phyloP scores from a whole-genome alignment of 2,113 vertebrate species.

The Perca flavescens region DNA sequence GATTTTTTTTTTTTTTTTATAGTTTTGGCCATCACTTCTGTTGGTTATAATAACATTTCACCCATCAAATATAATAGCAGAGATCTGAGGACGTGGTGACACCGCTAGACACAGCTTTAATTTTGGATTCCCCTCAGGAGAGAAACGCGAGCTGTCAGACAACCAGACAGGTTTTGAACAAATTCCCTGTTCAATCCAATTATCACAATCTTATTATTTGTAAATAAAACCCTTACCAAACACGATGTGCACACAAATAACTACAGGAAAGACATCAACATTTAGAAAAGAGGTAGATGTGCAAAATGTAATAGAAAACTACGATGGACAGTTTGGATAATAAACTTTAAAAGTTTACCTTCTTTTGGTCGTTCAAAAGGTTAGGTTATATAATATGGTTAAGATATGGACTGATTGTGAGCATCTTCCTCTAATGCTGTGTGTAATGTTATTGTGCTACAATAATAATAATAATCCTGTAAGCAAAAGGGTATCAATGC shows the following conservation, averaged over 20 bases:
- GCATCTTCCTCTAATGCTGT: not conserved
- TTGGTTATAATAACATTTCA: not conserved
- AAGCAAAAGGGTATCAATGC: not conserved
- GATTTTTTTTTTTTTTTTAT: not conserved
- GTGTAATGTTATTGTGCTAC: not conserved
- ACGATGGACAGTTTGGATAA: not conserved
- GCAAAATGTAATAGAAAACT: not conserved
- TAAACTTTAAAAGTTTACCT: not conserved
- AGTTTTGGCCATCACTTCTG: constrained; percentile 29
- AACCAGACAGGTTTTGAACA: constrained; percentile 9
- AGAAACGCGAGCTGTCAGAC: constrained; percentile 17
- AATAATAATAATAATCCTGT: not conserved
- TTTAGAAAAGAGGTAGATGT: not conserved
- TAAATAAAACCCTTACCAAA: not conserved
- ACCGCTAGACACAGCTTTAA: not conserved
- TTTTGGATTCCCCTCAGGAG: constrained; percentile 4
- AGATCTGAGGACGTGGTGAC: constrained; percentile 17
- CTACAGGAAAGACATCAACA: not conserved
- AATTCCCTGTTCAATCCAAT: constrained; percentile 21
- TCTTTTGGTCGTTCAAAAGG: not conserved
- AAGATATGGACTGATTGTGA: not conserved
- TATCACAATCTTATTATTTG: not conserved
- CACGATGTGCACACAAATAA: not conserved
- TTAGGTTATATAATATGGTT: not conserved
- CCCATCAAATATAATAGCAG: constrained; percentile 6